Conservation (phyloP, 1,140 invertebrate genomes). For the Drosophila jambulina region DNA sequence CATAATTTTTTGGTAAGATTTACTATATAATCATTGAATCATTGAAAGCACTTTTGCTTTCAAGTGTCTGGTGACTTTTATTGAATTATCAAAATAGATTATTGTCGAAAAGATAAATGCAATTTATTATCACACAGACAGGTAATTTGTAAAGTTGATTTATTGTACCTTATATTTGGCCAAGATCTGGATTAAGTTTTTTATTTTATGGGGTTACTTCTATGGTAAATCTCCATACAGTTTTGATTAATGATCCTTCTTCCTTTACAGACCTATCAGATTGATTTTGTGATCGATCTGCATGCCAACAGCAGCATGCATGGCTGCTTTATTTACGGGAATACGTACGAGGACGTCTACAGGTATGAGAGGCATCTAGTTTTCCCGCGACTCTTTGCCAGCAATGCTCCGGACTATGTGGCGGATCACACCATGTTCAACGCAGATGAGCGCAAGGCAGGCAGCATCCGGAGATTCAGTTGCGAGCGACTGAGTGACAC, state of each 20-base stretch:
- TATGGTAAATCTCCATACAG: neutral
- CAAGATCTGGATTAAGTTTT: neutral
- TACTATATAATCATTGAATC: neutral
- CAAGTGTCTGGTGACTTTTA: neutral
- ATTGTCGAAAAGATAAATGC: neutral
- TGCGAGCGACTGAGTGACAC: slow-evolving; percentile 89
- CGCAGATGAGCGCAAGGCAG: slow-evolving; percentile 92
- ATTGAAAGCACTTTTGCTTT: neutral
- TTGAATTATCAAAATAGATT: neutral
- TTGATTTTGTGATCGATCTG: slow-evolving; percentile 97
- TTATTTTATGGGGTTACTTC: neutral
- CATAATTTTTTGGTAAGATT: neutral
- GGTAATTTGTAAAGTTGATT: neutral
- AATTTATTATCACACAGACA: slow-evolving; percentile 1
- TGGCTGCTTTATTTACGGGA: slow-evolving; percentile 98
- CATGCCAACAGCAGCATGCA: slow-evolving; percentile 96
- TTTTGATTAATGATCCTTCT: neutral
- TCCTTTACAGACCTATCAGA: slow-evolving; percentile 88
- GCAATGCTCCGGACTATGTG: slow-evolving; percentile 94
- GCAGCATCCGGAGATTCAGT: slow-evolving; percentile 93
- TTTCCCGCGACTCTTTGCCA: slow-evolving; percentile 94
- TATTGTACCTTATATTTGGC: neutral
- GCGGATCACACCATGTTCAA: slow-evolving; percentile 95
- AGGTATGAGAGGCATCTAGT: slow-evolving; percentile 94
- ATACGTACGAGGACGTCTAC: slow-evolving; percentile 95